Conservation (phyloP, 2,888 invertebrate species). For the Pterostichus madidus region DNA sequence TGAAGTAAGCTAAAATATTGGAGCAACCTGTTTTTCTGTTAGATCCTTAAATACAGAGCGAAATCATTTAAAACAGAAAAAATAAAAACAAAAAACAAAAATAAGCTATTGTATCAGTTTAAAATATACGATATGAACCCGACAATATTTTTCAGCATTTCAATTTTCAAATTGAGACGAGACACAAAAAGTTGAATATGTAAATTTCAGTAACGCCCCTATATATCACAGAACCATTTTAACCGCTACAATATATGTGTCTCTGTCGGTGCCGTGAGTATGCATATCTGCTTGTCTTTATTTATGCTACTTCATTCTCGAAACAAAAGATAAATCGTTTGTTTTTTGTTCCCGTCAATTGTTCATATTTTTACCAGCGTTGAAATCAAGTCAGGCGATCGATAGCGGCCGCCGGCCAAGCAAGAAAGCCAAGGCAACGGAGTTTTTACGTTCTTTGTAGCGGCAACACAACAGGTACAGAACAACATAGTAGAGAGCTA, state of each 20-base stretch:
- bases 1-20: too few relatives aligned
- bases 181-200: conserved; percentile 60
- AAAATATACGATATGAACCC: conserved; percentile 45
- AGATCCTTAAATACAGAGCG: too few relatives aligned
- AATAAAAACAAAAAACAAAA: background rate
- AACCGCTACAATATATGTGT: conserved; percentile 48
- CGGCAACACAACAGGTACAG: conserved; percentile 62
- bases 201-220: conserved; percentile 60
- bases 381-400: conserved; percentile 50
- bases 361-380: conserved; percentile 60
- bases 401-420: conserved; percentile 1
- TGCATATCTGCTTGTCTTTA: conserved; percentile 58
- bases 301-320: conserved; percentile 56
- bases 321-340: conserved; percentile 64
- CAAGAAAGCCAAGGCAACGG: conserved; percentile 6
- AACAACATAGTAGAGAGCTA: conserved; percentile 51
- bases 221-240: conserved; percentile 58
- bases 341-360: conserved; percentile 62
- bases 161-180: conserved; percentile 62
- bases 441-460: conserved; percentile 49
- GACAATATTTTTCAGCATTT: conserved; percentile 63
- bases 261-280: conserved; percentile 55
- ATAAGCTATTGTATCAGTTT: conserved; percentile 17
- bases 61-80: background rate
- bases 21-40: too few relatives aligned